phyloP scores from a whole-genome alignment of 2,113 vertebrate genomes.

The Hydropotes inermis region DNA sequence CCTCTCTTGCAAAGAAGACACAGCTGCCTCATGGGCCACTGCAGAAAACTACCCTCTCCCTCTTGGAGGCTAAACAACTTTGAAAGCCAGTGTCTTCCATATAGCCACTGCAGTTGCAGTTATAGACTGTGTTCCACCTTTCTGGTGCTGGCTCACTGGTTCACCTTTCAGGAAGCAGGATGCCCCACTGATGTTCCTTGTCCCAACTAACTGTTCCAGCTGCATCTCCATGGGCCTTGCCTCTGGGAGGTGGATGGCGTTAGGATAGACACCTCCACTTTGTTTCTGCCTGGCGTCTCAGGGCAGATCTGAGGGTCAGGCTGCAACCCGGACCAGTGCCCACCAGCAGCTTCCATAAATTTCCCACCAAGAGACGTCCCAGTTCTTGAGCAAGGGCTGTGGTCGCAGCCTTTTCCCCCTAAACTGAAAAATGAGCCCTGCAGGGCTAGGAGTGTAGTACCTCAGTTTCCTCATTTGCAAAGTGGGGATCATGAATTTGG shows the following conservation, averaged over 20 bases:
- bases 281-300: rapidly evolving
- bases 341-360: neutral
- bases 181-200: neutral
- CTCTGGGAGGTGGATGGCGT: neutral
- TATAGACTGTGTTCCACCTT: neutral
- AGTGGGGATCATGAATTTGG: neutral
- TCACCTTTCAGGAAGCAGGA: neutral
- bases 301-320: neutral
- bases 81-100: neutral
- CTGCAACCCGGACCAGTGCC: neutral
- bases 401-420: neutral
- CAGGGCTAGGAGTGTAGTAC: rapidly evolving
- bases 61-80: neutral
- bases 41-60: neutral
- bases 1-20: neutral
- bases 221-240: neutral
- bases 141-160: neutral
- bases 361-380: neutral
- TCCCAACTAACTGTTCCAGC: neutral
- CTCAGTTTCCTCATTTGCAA: neutral
- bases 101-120: neutral
- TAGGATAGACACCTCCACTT: neutral
- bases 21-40: rapidly evolving
- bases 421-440: neutral
- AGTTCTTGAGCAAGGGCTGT: rapidly evolving